Evolutionary conservation across 2,888 invertebrate genomes (phyloP).

Genomic region (Lepidocyrtoides sp.): DNA sequence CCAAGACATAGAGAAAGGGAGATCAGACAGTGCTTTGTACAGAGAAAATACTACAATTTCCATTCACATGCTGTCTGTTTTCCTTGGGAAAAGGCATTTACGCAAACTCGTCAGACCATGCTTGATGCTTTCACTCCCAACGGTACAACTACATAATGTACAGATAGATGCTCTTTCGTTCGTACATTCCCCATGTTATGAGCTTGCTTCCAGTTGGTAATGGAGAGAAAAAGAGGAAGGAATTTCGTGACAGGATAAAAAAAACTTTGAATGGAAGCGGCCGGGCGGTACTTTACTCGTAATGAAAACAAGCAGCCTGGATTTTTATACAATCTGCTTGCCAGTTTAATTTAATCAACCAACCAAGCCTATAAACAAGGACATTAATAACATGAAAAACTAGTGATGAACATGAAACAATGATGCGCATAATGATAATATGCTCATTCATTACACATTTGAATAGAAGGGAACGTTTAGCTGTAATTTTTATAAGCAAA

Average conservation of each 20-base stretch:
- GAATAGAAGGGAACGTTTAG: neutral
- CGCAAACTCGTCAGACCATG: constrained; percentile 74
- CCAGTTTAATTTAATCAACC: neutral
- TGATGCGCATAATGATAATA: neutral
- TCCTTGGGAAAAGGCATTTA: constrained; percentile 62
- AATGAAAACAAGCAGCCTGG: neutral
- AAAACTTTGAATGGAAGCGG: neutral
- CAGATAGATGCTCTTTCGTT: constrained; percentile 2
- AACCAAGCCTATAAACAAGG: neutral
- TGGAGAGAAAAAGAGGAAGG: neutral
- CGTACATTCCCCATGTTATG: neutral
- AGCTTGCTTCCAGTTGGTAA: neutral
- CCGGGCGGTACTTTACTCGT: neutral
- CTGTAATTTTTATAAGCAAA: neutral
- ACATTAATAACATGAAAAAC: neutral
- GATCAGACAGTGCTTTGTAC: neutral
- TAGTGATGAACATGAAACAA: neutral
- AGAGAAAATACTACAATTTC: constrained; percentile 15
- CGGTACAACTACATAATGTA: constrained; percentile 10
- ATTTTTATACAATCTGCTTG: constrained; percentile 11
- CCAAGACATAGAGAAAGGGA: constrained; percentile 56
- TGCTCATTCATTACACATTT: neutral
- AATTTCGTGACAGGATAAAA: constrained; percentile 20
- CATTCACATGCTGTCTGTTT: constrained; percentile 61
- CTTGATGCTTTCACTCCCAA: constrained; percentile 54